Conservation (phyloP, 2,113 vertebrate genomes). For the Seriola dumerili region DNA sequence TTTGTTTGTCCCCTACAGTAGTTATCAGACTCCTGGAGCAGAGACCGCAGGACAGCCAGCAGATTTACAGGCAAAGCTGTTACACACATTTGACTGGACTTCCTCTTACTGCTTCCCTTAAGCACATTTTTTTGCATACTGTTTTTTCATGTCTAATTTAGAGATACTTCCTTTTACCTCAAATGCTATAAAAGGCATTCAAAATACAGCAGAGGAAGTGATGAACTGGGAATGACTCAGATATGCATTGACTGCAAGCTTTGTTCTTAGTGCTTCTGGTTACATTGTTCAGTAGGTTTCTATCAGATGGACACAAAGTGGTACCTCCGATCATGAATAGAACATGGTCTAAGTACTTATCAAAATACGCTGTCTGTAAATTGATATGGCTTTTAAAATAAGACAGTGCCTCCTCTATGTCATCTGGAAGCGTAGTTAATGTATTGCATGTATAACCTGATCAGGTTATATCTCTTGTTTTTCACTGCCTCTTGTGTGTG, state of each 20-base stretch:
- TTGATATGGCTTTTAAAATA: neutral
- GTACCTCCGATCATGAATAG: neutral
- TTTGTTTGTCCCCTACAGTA: slow-evolving; percentile 37
- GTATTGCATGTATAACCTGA: neutral
- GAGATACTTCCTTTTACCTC: slow-evolving; percentile 45
- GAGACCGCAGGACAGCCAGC: neutral
- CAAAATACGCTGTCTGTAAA: neutral
- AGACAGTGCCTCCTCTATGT: neutral
- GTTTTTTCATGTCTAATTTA: slow-evolving; percentile 32
- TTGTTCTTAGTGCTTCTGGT: neutral
- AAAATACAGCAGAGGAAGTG: slow-evolving; percentile 18
- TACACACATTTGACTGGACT: slow-evolving; percentile 51
- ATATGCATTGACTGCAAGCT: slow-evolving; percentile 7
- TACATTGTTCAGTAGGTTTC: neutral
- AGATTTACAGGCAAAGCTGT: slow-evolving; percentile 25
- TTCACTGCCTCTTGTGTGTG: neutral
- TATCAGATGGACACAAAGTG: neutral
- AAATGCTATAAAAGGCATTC: slow-evolving; percentile 30
- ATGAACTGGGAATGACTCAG: neutral
- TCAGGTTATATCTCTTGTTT: neutral
- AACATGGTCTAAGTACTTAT: neutral
- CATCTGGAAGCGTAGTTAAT: neutral
- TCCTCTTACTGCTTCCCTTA: slow-evolving; percentile 67
- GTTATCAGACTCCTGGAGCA: slow-evolving; percentile 1
- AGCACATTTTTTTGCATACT: slow-evolving; percentile 49